These are phyloP conservation scores for Zelleria hepariella DNA, from an alignment of 2,888 invertebrate genomes.

Conservation along the genomic window DNA sequence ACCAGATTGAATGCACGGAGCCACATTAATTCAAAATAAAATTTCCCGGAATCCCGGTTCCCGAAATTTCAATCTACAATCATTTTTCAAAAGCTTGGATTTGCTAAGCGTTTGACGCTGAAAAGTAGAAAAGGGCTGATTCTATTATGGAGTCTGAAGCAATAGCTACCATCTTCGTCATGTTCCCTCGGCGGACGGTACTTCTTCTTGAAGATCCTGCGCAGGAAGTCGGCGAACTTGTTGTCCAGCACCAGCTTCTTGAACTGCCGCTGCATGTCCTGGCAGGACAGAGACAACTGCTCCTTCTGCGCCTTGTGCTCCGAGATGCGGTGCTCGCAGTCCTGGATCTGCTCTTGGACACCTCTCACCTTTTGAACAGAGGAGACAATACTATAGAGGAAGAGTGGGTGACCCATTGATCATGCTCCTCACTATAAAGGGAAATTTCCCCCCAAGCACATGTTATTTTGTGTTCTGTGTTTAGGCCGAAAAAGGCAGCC, in stretches of 20 bases:
- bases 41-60: no score
- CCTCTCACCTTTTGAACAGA: conserved; percentile 68
- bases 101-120: no score
- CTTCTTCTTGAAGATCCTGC: conserved; percentile 87
- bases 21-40: no score
- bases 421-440: no score
- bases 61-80: no score
- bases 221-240: conserved; percentile 84
- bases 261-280: conserved; percentile 67
- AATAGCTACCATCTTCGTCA: conserved; percentile 51
- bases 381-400: no score
- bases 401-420: no score
- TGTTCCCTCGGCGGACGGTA: conserved; percentile 77
- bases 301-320: conserved; percentile 47
- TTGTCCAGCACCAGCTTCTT: conserved; percentile 75
- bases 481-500: no score
- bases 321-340: conserved; percentile 67
- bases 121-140: neutral
- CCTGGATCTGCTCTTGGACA: conserved; percentile 61
- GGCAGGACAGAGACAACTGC: conserved; percentile 30
- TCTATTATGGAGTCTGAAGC: neutral
- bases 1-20: no score
- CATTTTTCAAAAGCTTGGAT: neutral
- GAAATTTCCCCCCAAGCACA: no score
- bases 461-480: no score